Conservation (phyloP, 2,797 vertebrate genomes). For the Darevskia mixta region DNA sequence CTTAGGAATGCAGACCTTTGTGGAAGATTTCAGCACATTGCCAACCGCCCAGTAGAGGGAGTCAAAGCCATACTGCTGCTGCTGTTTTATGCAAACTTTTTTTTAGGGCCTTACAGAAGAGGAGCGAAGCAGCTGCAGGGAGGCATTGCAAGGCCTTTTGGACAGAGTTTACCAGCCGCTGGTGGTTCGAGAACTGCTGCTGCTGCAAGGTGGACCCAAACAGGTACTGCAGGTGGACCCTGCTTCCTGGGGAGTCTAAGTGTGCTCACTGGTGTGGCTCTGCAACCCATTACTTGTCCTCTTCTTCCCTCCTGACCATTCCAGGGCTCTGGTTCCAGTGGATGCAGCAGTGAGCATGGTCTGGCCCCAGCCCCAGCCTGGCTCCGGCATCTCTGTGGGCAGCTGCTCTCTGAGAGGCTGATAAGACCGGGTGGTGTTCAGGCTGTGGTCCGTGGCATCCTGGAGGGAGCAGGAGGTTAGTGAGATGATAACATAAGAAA, state of each 20-base stretch:
- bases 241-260: not conserved
- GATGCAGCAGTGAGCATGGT: constrained; percentile 43
- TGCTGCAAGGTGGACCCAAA: constrained; percentile 89
- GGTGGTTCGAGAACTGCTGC: constrained; percentile 89
- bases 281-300: rapidly evolving
- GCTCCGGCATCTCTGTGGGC: constrained; percentile 90
- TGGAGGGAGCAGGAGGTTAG: constrained; percentile 90
- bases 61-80: not conserved
- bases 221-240: constrained; percentile 78
- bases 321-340: constrained; percentile 37
- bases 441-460: constrained; percentile 88
- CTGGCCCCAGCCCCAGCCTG: constrained; percentile 81
- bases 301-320: constrained; percentile 35
- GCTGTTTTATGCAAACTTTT: not conserved
- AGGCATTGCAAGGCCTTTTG: constrained; percentile 82
- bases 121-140: constrained; percentile 78
- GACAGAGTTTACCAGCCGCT: constrained; percentile 91
- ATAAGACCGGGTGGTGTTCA: constrained; percentile 88
- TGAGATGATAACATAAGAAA: not conserved
- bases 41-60: not conserved
- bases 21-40: not conserved
- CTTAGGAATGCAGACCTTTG: not conserved
- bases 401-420: constrained; percentile 90
- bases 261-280: not conserved
- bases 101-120: constrained; percentile 81